phyloP scores from a whole-genome alignment of 2,888 invertebrate genomes.

The Andricus quercusramuli region DNA sequence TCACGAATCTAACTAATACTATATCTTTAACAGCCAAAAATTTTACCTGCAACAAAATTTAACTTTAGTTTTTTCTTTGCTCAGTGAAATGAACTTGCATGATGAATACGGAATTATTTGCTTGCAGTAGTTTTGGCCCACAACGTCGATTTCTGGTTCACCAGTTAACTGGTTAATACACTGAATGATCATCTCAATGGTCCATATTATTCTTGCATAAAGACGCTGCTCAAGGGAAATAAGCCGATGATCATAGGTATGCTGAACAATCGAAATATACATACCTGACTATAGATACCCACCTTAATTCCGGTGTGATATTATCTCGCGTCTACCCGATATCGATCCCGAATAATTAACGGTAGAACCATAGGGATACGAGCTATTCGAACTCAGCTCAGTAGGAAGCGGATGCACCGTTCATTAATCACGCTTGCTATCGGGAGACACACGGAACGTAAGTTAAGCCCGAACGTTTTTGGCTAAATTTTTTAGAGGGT shows the following conservation, averaged over 20 bases:
- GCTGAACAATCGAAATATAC: slow-evolving; percentile 19
- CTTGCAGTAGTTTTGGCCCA: too few relatives aligned
- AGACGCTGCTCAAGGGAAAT: slow-evolving; percentile 23
- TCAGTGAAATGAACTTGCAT: too few relatives aligned
- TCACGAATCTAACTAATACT: too few relatives aligned
- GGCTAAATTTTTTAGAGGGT: slow-evolving; percentile 12
- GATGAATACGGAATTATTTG: too few relatives aligned
- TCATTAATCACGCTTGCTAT: slow-evolving; percentile 43
- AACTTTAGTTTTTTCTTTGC: too few relatives aligned
- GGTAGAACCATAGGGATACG: slow-evolving; percentile 70
- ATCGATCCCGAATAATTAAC: slow-evolving; percentile 62
- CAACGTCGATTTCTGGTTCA: too few relatives aligned
- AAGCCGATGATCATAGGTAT: slow-evolving; percentile 6
- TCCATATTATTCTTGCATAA: neutral
- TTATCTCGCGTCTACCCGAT: slow-evolving; percentile 25
- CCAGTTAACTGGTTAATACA: too few relatives aligned
- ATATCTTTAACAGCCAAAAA: too few relatives aligned
- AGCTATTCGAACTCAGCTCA: slow-evolving; percentile 69
- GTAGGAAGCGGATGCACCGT: slow-evolving; percentile 42
- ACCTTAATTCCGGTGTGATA: slow-evolving; percentile 39
- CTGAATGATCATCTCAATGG: neutral
- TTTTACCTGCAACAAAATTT: too few relatives aligned
- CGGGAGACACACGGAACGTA: slow-evolving; percentile 16
- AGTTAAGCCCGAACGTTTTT: slow-evolving; percentile 17
- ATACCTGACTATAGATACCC: slow-evolving; percentile 1